Conservation (phyloP, 2,797 vertebrate genomes). For the Periophthalmus magnuspinnatus region DNA sequence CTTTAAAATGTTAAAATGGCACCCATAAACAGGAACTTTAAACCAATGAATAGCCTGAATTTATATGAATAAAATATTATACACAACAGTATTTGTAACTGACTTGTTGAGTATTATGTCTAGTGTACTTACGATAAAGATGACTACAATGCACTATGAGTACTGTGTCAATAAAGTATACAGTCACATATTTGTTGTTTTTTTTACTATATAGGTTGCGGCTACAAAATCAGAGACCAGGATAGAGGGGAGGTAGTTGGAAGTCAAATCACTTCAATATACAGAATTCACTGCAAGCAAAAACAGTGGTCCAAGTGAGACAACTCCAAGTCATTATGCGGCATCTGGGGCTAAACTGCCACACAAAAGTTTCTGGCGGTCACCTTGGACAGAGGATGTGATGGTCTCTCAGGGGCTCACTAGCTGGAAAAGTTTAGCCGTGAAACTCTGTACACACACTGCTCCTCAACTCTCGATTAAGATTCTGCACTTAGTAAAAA, state of each 20-base stretch:
- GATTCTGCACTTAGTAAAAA: neutral
- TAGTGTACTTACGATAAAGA: neutral
- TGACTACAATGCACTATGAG: neutral
- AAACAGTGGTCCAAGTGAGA: neutral
- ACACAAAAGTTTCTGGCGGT: neutral
- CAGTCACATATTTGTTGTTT: neutral
- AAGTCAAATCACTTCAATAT: neutral
- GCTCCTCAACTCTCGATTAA: neutral
- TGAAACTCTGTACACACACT: neutral
- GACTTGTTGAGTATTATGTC: neutral
- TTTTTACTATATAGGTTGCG: too few relatives aligned
- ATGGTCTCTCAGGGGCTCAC: neutral
- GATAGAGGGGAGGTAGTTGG: neutral
- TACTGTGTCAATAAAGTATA: neutral
- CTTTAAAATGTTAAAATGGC: too few relatives aligned
- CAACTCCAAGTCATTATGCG: neutral
- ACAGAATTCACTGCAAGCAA: neutral
- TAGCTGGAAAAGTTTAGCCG: neutral
- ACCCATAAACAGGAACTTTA: too few relatives aligned
- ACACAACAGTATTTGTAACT: neutral
- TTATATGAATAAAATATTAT: too few relatives aligned
- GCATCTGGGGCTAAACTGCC: neutral
- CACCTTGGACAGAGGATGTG: constrained; percentile 1
- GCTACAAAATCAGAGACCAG: neutral
- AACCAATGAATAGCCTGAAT: too few relatives aligned